Evolutionary conservation across 2,888 invertebrate genomes (phyloP), one percentile per base, ranked within the genome.

Genomic region (Tinea pellionella): DNA sequence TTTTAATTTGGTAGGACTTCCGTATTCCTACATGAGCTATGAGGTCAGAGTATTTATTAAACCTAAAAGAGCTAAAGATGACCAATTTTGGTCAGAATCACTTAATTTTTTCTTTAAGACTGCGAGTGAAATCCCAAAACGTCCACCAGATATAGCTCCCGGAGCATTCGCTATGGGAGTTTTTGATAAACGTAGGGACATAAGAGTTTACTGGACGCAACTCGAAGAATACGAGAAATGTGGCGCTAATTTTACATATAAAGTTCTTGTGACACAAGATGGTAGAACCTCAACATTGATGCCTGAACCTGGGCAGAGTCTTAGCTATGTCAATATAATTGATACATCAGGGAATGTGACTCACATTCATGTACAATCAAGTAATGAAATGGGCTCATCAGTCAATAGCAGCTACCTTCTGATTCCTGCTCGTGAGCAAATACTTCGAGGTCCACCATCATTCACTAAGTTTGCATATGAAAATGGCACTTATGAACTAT

Each of bases 161-260:
- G 95, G 96, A 43, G 92, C 93, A 68, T 96, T 95, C 73, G 90
- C 93, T 73, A 88, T 92, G 64, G 78, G 81, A 78, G 75, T 75
- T 59, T 88, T 75, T 67, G 80, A 87, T 16, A 75, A 79, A 42
- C 13, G 18, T 42, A 85, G 92, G 63, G 89, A 91, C 60, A 83
- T 94, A 47, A 90, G 91, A 72, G 80, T 96, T 18, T 96, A 95
- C 74, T 96, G 96, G 95, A 91, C 93, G 70, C 89, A 92, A 64
- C 88, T 96, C 59, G 89, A 90, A 16, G 88, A 89, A 53, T 89
- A 89, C 70, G 88, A 92, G 65, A 89, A 92, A 67, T 94, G 94
- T 69, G 96, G 95, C 16, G 89, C 90, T 6, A 89, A 92, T 69
- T 94, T 96, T 69, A 87, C 86, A 1, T 96, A 96, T 71, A 82